Conservation (phyloP, 92 coral and sea anemone species). For the Porites evermanni region DNA sequence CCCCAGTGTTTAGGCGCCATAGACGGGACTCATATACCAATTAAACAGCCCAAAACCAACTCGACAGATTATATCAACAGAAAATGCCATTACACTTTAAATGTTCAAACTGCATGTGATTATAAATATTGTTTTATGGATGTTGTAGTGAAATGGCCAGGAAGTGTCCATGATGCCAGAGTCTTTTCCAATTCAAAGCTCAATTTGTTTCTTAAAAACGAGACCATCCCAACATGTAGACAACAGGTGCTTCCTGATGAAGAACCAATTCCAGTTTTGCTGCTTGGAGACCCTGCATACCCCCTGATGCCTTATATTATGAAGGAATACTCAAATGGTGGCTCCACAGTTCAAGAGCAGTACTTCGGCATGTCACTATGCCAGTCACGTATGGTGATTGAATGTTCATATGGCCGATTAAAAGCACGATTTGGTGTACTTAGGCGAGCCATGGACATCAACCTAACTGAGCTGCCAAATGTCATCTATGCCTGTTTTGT, state of each 20-base stretch:
- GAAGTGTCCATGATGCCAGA: background rate
- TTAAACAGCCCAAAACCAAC: too few species aligned
- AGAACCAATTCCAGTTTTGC: too few species aligned
- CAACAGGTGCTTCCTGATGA: too few species aligned
- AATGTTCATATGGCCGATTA: slow-evolving; percentile 24
- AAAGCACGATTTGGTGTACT: slow-evolving; percentile 36
- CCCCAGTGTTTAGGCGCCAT: too few species aligned
- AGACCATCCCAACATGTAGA: too few species aligned
- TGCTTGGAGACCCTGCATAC: too few species aligned
- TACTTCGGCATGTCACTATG: slow-evolving; percentile 21
- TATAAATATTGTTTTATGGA: slow-evolving; percentile 4
- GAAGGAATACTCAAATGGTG: slow-evolving; percentile 1
- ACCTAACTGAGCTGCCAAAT: slow-evolving; percentile 11
- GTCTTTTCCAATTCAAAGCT: background rate
- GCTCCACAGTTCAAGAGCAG: slow-evolving; percentile 21
- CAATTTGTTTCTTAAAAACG: background rate
- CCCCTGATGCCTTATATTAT: slow-evolving; percentile 12
- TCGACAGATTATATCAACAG: background rate
- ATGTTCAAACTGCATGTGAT: background rate
- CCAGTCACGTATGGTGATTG: slow-evolving; percentile 17
- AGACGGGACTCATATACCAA: too few species aligned
- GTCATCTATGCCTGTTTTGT: slow-evolving; percentile 45
- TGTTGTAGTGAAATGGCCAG: too few species aligned
- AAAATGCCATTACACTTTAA: background rate
- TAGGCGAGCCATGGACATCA: slow-evolving; percentile 23